phyloP scores from a whole-genome alignment of 2,797 vertebrate species.

The Tragopan temminckii region DNA sequence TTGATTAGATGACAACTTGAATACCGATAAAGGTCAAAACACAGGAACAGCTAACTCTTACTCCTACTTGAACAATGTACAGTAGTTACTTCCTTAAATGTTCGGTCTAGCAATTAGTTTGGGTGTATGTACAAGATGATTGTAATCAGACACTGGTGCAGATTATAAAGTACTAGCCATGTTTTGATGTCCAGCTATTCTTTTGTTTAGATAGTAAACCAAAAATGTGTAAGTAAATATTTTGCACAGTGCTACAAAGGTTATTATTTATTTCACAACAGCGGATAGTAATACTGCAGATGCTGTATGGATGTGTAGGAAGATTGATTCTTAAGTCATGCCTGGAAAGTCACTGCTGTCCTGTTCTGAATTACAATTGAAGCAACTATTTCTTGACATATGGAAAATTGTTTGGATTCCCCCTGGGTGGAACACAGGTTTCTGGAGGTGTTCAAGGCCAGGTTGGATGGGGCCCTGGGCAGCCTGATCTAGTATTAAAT shows the following conservation, averaged over 20 bases:
- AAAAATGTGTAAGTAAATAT: neutral
- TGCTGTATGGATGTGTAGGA: neutral
- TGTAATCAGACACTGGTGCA: neutral
- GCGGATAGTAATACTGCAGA: neutral
- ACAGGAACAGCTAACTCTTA: conserved; percentile 57
- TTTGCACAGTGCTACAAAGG: rapidly evolving
- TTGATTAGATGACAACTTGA: conserved; percentile 51
- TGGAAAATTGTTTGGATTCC: too few species aligned
- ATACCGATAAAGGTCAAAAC: conserved; percentile 57
- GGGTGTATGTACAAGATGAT: neutral
- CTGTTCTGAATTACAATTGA: neutral
- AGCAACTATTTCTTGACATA: too few species aligned
- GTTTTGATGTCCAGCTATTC: neutral
- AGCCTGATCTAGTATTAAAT: too few species aligned
- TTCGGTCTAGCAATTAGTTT: neutral
- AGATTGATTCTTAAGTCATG: neutral
- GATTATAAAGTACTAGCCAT: neutral
- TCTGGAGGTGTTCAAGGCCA: too few species aligned
- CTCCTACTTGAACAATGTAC: neutral
- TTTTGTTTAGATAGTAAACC: neutral
- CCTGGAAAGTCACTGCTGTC: neutral
- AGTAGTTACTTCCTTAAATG: neutral
- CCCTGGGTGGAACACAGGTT: too few species aligned
- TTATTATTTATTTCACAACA: neutral
- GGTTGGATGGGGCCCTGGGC: too few species aligned